Evolutionary conservation across 2,888 invertebrate species (phyloP).

Genomic region (Drosophila ustulata): DNA sequence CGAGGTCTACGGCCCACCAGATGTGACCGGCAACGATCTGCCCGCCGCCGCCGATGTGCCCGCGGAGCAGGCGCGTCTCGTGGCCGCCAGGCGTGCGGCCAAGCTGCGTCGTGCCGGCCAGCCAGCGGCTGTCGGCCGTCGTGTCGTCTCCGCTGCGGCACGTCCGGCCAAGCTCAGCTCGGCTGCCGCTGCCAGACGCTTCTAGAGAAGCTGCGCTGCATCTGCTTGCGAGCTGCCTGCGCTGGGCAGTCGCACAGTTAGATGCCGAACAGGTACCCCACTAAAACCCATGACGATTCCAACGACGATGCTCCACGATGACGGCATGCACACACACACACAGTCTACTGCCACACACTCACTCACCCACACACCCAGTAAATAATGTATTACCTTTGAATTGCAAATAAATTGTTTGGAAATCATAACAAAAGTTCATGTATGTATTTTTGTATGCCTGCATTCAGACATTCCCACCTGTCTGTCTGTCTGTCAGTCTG

Average conservation of each 20-base stretch:
- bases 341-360: conserved; percentile 2
- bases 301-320: conserved; percentile 35
- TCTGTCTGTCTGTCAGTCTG: conserved; percentile 19
- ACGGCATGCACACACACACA: conserved; percentile 31
- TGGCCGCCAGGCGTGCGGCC: conserved; percentile 69
- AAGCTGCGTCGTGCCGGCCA: conserved; percentile 61
- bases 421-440: conserved; percentile 48
- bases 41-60: conserved; percentile 67
- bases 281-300: conserved; percentile 54
- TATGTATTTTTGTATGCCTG: not conserved
- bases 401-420: conserved; percentile 59
- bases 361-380: conserved; percentile 11
- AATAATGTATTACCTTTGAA: conserved; percentile 28
- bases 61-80: conserved; percentile 71
- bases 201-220: conserved; percentile 31
- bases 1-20: conserved; percentile 79
- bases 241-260: conserved; percentile 39
- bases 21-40: conserved; percentile 65
- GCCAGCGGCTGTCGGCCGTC: conserved; percentile 59
- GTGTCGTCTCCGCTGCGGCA: conserved; percentile 44
- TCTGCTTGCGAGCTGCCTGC: conserved; percentile 38
- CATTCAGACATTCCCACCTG: conserved; percentile 33
- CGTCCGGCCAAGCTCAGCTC: conserved; percentile 67
- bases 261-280: conserved; percentile 26
- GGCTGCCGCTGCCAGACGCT: conserved; percentile 45